Evolutionary conservation across 2,113 vertebrate genomes (phyloP).

Genomic region (Neomonachus schauinslandi): DNA sequence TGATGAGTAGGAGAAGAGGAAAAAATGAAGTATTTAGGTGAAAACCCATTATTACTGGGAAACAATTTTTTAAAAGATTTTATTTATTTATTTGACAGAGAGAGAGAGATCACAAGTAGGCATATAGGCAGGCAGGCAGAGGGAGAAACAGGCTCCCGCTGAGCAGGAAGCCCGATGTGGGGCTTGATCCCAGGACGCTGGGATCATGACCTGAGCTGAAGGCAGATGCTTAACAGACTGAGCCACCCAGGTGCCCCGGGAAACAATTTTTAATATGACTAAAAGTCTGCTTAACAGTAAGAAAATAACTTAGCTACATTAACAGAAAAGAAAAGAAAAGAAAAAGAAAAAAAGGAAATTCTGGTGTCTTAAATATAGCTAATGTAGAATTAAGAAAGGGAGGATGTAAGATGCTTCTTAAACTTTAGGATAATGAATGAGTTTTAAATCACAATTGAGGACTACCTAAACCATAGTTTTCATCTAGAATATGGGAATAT

Average conservation of each 20-base stretch:
- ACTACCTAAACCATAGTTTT: constrained; percentile 16
- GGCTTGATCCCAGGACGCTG: no score
- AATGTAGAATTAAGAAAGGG: constrained; percentile 25
- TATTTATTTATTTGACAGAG: no score
- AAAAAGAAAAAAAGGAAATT: neutral
- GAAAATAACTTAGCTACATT: constrained; percentile 68
- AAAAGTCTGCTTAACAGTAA: constrained; percentile 80
- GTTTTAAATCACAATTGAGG: constrained; percentile 26
- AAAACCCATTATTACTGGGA: constrained; percentile 84
- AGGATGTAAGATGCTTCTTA: neutral
- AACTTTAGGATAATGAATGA: neutral
- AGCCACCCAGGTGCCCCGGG: neutral
- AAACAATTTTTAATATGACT: constrained; percentile 78
- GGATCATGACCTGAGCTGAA: no score
- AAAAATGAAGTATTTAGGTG: constrained; percentile 66
- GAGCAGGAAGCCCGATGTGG: no score
- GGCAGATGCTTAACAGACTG: no score
- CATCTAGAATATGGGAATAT: neutral
- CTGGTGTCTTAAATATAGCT: constrained; percentile 31
- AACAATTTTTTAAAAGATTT: constrained; percentile 65
- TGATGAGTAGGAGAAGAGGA: constrained; percentile 72
- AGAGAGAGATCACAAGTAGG: no score
- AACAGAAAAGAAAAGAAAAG: neutral
- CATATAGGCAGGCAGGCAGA: no score
- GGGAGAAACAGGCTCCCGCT: no score